These are phyloP conservation scores for Cliona cf. orientalis DNA, from an alignment of 37 sponge, comb jelly and placozoan genomes.

Conservation along the genomic window DNA sequence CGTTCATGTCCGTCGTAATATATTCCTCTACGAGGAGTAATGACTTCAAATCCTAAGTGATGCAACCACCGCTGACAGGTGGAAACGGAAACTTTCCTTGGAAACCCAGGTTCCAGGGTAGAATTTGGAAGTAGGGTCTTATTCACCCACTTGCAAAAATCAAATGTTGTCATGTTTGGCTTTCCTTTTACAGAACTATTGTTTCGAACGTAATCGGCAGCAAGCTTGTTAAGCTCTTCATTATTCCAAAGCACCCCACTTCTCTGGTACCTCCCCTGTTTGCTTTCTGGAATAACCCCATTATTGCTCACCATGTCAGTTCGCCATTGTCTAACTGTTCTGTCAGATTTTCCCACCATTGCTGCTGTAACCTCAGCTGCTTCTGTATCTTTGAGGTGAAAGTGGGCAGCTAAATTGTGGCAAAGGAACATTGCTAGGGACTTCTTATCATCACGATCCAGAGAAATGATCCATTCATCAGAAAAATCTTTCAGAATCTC, in stretches of 20 bases:
- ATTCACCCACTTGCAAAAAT: constrained; percentile 44
- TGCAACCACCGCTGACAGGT: constrained; percentile 50
- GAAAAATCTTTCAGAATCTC: constrained; percentile 6
- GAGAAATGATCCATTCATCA: constrained; percentile 13
- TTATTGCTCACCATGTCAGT: not conserved
- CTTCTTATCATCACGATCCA: constrained; percentile 31
- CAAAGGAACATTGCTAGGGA: constrained; percentile 22
- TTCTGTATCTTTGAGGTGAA: not conserved
- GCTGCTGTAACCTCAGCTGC: constrained; percentile 5
- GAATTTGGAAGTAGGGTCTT: constrained; percentile 6
- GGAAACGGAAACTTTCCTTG: constrained; percentile 14
- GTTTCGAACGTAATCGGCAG: constrained; percentile 16
- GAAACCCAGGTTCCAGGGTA: constrained; percentile 40
- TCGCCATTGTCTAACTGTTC: constrained; percentile 40
- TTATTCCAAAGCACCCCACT: constrained; percentile 36
- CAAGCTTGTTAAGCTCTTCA: constrained; percentile 18
- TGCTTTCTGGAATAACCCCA: constrained; percentile 24
- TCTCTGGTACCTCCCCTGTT: constrained; percentile 34
- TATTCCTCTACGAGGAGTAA: constrained; percentile 24
- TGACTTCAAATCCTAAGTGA: constrained; percentile 36
- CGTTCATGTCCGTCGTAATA: constrained; percentile 63
- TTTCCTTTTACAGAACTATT: constrained; percentile 41
- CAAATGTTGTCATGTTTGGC: constrained; percentile 33
- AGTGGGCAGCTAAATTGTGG: not conserved
- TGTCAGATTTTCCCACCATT: not conserved